Percentiles rank a stretch among this genome's conserved stretches.
phyloP scores from a whole-genome alignment of 2,888 invertebrate species.

The Hydroisotoma schaefferi region DNA sequence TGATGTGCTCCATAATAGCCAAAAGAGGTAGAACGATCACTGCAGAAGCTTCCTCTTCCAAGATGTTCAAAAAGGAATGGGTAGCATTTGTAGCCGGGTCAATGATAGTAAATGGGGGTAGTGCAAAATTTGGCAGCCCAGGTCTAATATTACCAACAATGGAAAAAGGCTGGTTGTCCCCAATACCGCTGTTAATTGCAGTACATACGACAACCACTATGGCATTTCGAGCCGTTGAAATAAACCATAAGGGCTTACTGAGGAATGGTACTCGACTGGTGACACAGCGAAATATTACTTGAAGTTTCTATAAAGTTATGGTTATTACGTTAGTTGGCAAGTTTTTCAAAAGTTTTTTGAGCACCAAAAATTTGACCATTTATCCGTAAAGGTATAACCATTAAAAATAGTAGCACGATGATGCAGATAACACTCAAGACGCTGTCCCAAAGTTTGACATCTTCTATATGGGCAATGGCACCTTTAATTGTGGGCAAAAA shows the following conservation, averaged over 20 bases:
- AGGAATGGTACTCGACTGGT: constrained; percentile 49
- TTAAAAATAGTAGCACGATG: constrained; percentile 37
- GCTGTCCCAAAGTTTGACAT: constrained; percentile 41
- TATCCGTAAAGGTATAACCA: constrained; percentile 24
- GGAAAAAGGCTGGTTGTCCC: constrained; percentile 54
- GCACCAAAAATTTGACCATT: not conserved
- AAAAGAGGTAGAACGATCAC: constrained; percentile 81
- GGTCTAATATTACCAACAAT: constrained; percentile 49
- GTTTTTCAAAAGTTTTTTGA: not conserved
- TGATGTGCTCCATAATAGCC: constrained; percentile 80
- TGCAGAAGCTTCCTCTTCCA: constrained; percentile 63
- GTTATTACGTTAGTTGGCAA: not conserved
- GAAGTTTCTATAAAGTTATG: constrained; percentile 31
- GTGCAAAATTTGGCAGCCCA: constrained; percentile 63
- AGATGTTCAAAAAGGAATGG: constrained; percentile 66
- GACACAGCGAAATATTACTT: constrained; percentile 26
- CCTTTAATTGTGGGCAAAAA: constrained; percentile 44
- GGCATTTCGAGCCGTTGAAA: constrained; percentile 72
- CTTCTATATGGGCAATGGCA: constrained; percentile 29
- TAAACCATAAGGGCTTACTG: constrained; percentile 65
- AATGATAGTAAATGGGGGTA: constrained; percentile 62
- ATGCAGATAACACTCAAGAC: constrained; percentile 43
- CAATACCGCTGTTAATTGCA: constrained; percentile 63
- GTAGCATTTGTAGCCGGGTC: constrained; percentile 60
- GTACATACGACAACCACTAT: constrained; percentile 69